These are phyloP conservation scores for Cordilura impudica DNA, from an alignment of 2,888 invertebrate genomes.

Conservation along the genomic window DNA sequence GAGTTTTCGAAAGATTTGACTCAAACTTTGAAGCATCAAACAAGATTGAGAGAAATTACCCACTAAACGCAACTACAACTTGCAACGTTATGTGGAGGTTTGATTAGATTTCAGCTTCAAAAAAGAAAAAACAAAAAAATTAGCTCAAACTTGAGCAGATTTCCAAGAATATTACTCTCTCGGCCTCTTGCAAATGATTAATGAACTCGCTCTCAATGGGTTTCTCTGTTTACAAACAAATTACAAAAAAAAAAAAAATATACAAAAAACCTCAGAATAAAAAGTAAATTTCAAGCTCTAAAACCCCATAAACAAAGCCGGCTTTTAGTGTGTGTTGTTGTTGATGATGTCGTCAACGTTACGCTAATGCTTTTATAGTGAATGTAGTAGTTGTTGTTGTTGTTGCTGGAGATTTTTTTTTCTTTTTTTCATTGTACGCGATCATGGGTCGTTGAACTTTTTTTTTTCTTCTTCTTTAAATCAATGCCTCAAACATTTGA, in stretches of 20 bases:
- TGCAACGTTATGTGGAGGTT: not conserved
- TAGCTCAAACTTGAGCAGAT: constrained; percentile 48
- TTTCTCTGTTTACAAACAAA: constrained; percentile 62
- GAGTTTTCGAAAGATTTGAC: not conserved
- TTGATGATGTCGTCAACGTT: constrained; percentile 53
- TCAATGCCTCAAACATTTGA: constrained; percentile 72
- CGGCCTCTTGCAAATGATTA: not conserved
- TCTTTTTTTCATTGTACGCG: constrained; percentile 46
- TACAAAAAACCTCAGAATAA: constrained; percentile 56
- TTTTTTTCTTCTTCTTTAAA: constrained; percentile 39
- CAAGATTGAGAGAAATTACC: not conserved
- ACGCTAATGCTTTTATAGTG: constrained; percentile 37
- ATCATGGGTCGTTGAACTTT: constrained; percentile 69
- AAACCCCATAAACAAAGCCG: constrained; percentile 52
- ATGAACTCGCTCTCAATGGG: not conserved
- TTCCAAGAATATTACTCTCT: not conserved
- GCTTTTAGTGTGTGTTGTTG: constrained; percentile 54
- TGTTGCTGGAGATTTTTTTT: not conserved
- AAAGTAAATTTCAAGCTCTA: constrained; percentile 58
- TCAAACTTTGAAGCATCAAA: constrained; percentile 19
- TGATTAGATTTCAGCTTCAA: no score
- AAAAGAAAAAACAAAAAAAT: no score
- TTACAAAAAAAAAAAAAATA: no score
- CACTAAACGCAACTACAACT: constrained; percentile 29
- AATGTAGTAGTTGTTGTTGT: constrained; percentile 27